Evolutionary conservation across 2,888 invertebrate genomes (phyloP), one percentile per base, ranked within the genome.

Genomic region (Ophioninae sp.): DNA sequence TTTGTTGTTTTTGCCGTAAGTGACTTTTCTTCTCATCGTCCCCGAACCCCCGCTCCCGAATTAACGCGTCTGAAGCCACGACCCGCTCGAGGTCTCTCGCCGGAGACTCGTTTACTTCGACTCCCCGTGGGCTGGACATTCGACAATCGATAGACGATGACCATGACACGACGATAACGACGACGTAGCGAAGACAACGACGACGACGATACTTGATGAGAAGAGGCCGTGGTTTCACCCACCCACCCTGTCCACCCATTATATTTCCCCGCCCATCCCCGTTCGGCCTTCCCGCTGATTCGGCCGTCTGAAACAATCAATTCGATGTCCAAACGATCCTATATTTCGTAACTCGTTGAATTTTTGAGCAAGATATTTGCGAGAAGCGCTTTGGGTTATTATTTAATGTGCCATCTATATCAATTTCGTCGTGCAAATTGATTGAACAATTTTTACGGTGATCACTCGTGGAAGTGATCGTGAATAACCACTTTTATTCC

Each of bases 161-260:
- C 84, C 85, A 85, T 86, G 84, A 87, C 82, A 81, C 86, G 51
- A 51, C 51, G 87, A 88, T 89, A 87, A 89, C 83, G 87, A 87
- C 86, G 87, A 87, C 88, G 88, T 87, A 87, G 86, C 87, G 88
- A 89, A 86, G 86, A 89, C 91, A 90, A 91, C 90, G 90, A 91
- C 91, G 91, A 92, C 90, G 92, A 91, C 91, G 90, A 90, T 91
- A 6, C 44, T 91, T 91, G 91, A 91, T 92, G 91, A 92, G 92
- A 92, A 92, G 92, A 93, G 93, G 93, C 93, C 93, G 93, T 93
- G 93, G 93, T 93, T 93, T 93, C 93, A 93, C 93, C 93, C 93
- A 93, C 93, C 93, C 93, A 91, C 93, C 93, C 93, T 92, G 92
- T 91, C 90, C 90, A 91, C 92, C 93, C 92, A 90, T 89, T 91